phyloP scores from a whole-genome alignment of 2,888 invertebrate species.

The Salpingus planirostris region DNA sequence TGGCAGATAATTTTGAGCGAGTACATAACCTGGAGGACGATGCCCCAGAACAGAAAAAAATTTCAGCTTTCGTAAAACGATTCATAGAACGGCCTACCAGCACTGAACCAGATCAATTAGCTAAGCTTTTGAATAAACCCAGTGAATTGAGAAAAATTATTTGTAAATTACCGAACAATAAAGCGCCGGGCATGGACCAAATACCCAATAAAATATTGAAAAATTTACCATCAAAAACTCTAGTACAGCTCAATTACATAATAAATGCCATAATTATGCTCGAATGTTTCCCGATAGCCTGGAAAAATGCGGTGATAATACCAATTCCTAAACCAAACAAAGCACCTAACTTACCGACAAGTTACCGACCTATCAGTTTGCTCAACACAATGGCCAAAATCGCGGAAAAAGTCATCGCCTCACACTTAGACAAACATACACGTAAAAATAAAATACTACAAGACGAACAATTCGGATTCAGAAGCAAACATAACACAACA shows the following conservation, averaged over 20 bases:
- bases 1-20: neutral
- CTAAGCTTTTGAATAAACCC: too few species aligned
- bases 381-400: constrained; percentile 1
- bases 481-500: neutral
- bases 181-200: neutral
- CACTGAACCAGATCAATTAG: too few species aligned
- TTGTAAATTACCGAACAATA: neutral
- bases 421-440: neutral
- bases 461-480: neutral
- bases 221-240: neutral
- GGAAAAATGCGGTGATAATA: constrained; percentile 15
- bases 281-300: constrained; percentile 11
- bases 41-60: too few species aligned
- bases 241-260: neutral
- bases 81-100: too few species aligned
- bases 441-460: neutral
- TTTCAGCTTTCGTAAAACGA: too few species aligned
- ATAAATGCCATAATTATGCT: neutral
- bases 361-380: constrained; percentile 18
- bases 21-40: neutral
- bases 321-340: constrained; percentile 16
- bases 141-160: neutral
- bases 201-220: neutral
- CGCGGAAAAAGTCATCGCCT: constrained; percentile 4
- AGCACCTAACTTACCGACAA: constrained; percentile 8